These are phyloP conservation scores for Hyperoplus immaculatus DNA, from an alignment of 2,797 vertebrate species.

Conservation along the genomic window DNA sequence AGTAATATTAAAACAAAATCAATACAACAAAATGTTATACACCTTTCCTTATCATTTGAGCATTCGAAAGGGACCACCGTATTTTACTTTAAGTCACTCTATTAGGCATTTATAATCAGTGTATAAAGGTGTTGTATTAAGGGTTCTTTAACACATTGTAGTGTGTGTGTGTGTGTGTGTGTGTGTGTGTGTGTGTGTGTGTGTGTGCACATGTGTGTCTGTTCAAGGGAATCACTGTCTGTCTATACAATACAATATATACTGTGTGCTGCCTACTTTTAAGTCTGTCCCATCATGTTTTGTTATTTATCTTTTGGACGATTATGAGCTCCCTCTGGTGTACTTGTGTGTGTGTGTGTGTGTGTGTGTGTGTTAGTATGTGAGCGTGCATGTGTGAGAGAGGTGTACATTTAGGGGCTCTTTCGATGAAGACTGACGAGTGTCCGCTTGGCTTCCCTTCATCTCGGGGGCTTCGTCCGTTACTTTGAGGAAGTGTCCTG, in stretches of 20 bases:
- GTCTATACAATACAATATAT: background rate
- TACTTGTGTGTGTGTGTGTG: background rate
- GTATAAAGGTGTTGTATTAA: too few species aligned
- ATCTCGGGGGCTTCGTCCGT: constrained; percentile 46
- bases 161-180: background rate
- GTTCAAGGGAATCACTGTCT: background rate
- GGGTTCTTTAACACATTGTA: too few species aligned
- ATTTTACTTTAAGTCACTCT: background rate
- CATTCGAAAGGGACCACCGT: background rate
- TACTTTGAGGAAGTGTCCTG: constrained; percentile 57
- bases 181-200: background rate
- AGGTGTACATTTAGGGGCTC: constrained; percentile 44
- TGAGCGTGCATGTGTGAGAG: background rate
- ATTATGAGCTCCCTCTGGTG: constrained; percentile 3
- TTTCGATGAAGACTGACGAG: constrained; percentile 70
- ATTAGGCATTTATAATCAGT: background rate
- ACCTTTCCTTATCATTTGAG: background rate
- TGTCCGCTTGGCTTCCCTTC: constrained; percentile 49
- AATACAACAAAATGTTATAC: too few species aligned
- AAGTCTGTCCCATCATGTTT: background rate
- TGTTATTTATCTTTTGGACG: constrained; percentile 23
- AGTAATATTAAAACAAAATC: too few species aligned
- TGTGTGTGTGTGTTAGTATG: constrained; percentile 17
- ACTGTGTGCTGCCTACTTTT: background rate
- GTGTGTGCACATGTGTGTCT: constrained; percentile 7